Evolutionary conservation across 2,888 invertebrate species (phyloP).

Genomic region (Laothoe populi): DNA sequence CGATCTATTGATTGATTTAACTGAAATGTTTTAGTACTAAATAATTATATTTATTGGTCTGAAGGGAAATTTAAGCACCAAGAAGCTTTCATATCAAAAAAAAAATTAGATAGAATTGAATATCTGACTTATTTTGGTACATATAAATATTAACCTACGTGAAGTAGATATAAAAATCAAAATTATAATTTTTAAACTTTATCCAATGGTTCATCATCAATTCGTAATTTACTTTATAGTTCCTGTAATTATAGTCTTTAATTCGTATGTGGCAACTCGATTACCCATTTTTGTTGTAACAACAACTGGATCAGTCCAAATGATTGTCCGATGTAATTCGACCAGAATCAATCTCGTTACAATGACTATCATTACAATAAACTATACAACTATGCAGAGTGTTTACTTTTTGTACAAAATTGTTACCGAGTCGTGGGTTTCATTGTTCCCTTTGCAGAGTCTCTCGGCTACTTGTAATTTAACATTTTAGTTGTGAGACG

Average conservation of each 20-base stretch:
- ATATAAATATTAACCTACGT: too few relatives aligned
- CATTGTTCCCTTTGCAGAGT: slow-evolving; percentile 49
- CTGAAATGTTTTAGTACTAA: not conserved
- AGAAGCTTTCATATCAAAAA: not conserved
- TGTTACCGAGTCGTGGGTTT: slow-evolving; percentile 20
- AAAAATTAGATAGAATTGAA: not conserved
- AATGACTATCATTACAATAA: not conserved
- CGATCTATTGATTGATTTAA: slow-evolving; percentile 1
- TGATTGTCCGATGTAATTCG: too few relatives aligned
- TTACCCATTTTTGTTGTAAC: too few relatives aligned
- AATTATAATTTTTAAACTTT: too few relatives aligned
- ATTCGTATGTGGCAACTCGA: too few relatives aligned
- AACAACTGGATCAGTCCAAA: too few relatives aligned
- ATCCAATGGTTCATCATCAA: too few relatives aligned
- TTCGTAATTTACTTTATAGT: too few relatives aligned
- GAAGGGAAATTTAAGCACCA: not conserved
- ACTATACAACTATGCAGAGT: not conserved
- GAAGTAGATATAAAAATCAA: too few relatives aligned
- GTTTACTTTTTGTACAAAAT: slow-evolving; percentile 15
- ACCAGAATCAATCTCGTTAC: not conserved
- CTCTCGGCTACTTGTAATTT: slow-evolving; percentile 63
- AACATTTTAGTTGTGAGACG: slow-evolving; percentile 62
- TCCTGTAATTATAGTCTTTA: too few relatives aligned
- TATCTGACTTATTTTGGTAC: too few relatives aligned
- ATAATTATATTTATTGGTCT: not conserved